Conservation (phyloP, 2,888 invertebrate genomes). For the Plebejus anna region DNA sequence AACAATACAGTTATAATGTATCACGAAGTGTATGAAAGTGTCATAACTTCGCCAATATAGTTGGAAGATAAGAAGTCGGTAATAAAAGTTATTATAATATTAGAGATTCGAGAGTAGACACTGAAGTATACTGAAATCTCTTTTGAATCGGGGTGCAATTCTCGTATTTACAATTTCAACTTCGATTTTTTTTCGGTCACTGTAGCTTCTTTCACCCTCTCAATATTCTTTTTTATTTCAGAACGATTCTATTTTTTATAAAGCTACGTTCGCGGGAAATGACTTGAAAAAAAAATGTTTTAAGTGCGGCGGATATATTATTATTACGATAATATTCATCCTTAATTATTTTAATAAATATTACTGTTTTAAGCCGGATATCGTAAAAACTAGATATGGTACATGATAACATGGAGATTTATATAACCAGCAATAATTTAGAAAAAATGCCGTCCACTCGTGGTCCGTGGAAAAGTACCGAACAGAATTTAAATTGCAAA, state of each 20-base stretch:
- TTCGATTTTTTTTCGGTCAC: too few species aligned
- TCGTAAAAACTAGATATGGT: neutral
- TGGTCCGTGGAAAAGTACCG: neutral
- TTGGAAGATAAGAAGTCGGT: too few species aligned
- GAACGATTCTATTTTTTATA: neutral
- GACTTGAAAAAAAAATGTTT: neutral
- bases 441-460: slow-evolving; percentile 9
- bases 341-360: neutral
- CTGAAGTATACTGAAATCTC: too few species aligned
- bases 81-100: too few species aligned
- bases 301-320: neutral
- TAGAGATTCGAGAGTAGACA: too few species aligned
- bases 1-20: slow-evolving; percentile 25
- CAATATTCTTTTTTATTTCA: too few species aligned
- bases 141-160: too few species aligned
- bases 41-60: neutral
- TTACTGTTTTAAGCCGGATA: neutral
- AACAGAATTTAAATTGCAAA: neutral
- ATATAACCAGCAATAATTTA: neutral
- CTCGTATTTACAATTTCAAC: too few species aligned
- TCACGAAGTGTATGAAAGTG: neutral
- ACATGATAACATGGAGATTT: neutral
- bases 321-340: neutral
- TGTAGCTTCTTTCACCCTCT: too few species aligned
- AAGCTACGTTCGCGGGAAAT: neutral